A percentile compares a stretch with the other conserved stretches of the same genome.
phyloP scores from a whole-genome alignment of 2,113 vertebrate genomes.

The Bos taurus region ARS-UCD2.0 NC_037351.1:48361501-48362000 shows the following conservation, averaged over 20 bases:
- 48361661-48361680: accelerated
- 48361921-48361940: accelerated
- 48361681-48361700: neutral
- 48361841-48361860: accelerated
- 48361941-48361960: neutral
- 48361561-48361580: neutral
- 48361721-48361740: accelerated
- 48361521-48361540: accelerated
- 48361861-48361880: accelerated
- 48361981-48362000: too few relatives aligned
- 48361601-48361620: accelerated
- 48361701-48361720: accelerated
- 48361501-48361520: neutral
- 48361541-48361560: neutral
- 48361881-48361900: accelerated
- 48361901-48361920: accelerated
- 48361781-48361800: accelerated
- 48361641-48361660: neutral
- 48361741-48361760: accelerated
- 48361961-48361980: accelerated
- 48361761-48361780: accelerated
- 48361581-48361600: neutral
- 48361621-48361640: accelerated
- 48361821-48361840: neutral
- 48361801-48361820: neutral